These are phyloP conservation scores for Phoenicopterus ruber DNA, from an alignment of 2,113 vertebrate species.

Conservation along the genomic window DNA sequence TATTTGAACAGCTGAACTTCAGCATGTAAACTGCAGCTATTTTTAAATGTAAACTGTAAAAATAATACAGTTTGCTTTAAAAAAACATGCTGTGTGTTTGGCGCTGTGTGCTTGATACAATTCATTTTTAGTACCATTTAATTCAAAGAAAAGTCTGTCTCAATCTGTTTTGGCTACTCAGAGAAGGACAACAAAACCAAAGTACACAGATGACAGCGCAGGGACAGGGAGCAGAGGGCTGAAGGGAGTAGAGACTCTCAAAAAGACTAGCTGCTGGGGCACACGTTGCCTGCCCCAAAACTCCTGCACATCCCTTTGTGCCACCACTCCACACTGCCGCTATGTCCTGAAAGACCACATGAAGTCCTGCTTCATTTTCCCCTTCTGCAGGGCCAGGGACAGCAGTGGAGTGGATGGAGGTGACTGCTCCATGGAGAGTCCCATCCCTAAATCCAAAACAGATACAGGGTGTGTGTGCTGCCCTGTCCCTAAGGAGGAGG, in stretches of 20 bases:
- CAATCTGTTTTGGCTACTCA: neutral
- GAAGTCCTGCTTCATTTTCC: neutral
- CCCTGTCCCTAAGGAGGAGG: neutral
- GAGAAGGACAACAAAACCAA: neutral
- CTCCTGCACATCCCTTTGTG: neutral
- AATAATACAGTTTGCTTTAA: neutral
- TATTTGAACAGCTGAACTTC: neutral
- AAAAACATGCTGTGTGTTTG: neutral
- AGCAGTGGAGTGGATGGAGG: neutral
- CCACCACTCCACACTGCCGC: neutral
- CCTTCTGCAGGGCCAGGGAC: neutral
- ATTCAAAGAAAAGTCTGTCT: neutral
- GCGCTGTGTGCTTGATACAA: neutral
- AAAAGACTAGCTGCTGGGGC: neutral
- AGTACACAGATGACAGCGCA: neutral
- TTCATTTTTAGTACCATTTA: neutral
- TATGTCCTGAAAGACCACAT: neutral
- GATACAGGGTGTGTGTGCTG: neutral
- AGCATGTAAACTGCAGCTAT: neutral
- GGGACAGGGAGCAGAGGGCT: neutral
- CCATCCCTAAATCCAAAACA: neutral
- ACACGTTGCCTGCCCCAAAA: neutral
- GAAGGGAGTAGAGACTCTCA: neutral
- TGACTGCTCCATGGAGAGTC: neutral
- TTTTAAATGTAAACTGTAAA: neutral